A percentile compares a stretch with the other conserved stretches of the same genome.
Conservation (phyloP, 2,888 invertebrate species). For the Diadegma fenestrale region DNA sequence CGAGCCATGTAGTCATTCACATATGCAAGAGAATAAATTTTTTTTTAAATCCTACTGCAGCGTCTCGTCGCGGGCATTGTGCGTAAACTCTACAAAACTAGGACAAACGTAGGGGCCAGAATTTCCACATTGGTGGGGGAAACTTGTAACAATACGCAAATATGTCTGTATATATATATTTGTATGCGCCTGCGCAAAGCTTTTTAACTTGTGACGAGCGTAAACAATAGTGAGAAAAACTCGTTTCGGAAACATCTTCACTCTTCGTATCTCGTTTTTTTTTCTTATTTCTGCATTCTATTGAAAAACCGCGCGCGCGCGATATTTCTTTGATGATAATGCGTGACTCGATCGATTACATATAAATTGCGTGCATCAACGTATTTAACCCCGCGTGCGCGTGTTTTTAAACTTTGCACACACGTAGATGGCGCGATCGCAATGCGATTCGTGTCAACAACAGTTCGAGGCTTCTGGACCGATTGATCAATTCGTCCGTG, state of each 20-base stretch:
- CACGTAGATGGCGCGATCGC: conserved; percentile 38
- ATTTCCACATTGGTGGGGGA: conserved; percentile 12
- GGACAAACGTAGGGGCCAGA: conserved; percentile 41
- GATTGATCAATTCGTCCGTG: conserved; percentile 49
- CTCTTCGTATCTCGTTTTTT: background rate
- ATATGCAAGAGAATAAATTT: conserved; percentile 1
- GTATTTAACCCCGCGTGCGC: conserved; percentile 32
- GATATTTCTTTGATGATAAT: conserved; percentile 8
- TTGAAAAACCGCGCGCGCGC: background rate
- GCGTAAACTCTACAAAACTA: conserved; percentile 81
- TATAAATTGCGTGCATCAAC: conserved; percentile 35
- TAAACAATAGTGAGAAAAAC: conserved; percentile 86
- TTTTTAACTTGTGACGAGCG: conserved; percentile 73
- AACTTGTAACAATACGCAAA: conserved; percentile 2
- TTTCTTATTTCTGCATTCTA: background rate
- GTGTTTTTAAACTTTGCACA: background rate
- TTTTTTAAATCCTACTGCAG: conserved; percentile 3
- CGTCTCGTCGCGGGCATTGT: conserved; percentile 83
- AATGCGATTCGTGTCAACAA: conserved; percentile 28
- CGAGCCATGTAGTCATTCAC: conserved; percentile 22
- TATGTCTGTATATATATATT: background rate
- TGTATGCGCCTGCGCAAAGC: background rate
- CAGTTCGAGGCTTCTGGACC: conserved; percentile 16
- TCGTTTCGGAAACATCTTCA: background rate
- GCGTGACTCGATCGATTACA: conserved; percentile 34